Conservation (phyloP, 2,888 invertebrate species). For the Pollenia angustigena region DNA sequence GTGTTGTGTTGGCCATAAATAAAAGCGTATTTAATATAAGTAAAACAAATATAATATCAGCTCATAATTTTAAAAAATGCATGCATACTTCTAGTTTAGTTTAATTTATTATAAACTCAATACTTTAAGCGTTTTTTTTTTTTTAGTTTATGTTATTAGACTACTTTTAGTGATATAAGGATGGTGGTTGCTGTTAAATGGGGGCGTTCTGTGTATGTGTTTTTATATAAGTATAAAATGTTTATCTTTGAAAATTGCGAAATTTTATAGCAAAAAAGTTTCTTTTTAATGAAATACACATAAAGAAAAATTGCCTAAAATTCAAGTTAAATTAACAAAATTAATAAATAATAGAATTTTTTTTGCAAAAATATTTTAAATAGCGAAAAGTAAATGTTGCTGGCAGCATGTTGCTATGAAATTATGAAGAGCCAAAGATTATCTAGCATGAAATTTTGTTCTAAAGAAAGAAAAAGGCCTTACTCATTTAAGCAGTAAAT, state of each 20-base stretch:
- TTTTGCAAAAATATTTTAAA: too few species aligned
- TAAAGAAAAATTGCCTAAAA: background rate
- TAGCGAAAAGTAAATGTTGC: background rate
- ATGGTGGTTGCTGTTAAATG: background rate
- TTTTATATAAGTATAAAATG: background rate
- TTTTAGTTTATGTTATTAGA: background rate
- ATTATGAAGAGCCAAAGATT: background rate
- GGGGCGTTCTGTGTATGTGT: conserved; percentile 20
- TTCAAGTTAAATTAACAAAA: background rate
- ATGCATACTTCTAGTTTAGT: conserved; percentile 19
- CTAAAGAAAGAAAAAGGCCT: too few species aligned
- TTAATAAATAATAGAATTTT: background rate
- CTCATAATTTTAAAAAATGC: conserved; percentile 1
- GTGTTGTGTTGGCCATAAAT: background rate
- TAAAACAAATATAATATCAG: background rate
- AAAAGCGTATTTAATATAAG: background rate
- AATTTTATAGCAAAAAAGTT: background rate
- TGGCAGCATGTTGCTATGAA: background rate
- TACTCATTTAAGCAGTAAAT: too few species aligned
- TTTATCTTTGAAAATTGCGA: background rate
- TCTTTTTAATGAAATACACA: conserved; percentile 42
- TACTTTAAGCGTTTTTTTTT: conserved; percentile 8
- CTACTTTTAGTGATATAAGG: conserved; percentile 10
- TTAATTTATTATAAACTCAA: conserved; percentile 9
- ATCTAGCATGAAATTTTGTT: too few species aligned